phyloP scores from a whole-genome alignment of 2,797 vertebrate genomes.

The Varecia variegata region DNA sequence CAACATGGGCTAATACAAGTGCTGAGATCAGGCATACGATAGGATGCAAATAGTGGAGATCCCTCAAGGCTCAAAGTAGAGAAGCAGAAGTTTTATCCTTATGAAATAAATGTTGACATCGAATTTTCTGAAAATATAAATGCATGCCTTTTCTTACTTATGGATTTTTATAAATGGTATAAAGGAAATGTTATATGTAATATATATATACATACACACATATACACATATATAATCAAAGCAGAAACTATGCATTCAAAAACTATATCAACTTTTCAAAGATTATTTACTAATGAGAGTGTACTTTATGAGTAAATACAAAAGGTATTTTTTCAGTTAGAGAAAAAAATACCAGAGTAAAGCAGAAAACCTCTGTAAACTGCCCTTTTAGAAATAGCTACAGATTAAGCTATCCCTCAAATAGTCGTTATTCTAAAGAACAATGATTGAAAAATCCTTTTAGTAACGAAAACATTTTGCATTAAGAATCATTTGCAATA shows the following conservation, averaged over 20 bases:
- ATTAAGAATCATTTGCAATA: background rate
- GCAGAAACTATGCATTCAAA: background rate
- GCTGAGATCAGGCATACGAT: background rate
- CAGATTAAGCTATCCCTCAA: background rate
- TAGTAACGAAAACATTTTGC: background rate
- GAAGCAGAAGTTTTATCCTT: background rate
- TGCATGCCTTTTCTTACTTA: background rate
- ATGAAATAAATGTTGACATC: background rate
- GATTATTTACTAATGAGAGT: background rate
- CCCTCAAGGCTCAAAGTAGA: too few species aligned
- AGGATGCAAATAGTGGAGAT: too few species aligned
- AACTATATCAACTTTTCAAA: background rate
- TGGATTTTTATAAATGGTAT: background rate
- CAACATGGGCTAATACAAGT: background rate
- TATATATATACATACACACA: background rate
- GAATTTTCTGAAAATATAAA: background rate
- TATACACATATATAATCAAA: background rate
- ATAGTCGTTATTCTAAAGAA: background rate
- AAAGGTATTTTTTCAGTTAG: background rate
- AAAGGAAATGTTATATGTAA: background rate
- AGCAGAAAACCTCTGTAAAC: background rate
- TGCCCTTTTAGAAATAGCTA: background rate
- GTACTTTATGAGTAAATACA: background rate
- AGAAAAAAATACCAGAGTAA: background rate
- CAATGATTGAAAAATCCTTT: background rate